Evolutionary conservation across 2,888 invertebrate genomes (phyloP).

Genomic region (Andricus quercusramuli): DNA sequence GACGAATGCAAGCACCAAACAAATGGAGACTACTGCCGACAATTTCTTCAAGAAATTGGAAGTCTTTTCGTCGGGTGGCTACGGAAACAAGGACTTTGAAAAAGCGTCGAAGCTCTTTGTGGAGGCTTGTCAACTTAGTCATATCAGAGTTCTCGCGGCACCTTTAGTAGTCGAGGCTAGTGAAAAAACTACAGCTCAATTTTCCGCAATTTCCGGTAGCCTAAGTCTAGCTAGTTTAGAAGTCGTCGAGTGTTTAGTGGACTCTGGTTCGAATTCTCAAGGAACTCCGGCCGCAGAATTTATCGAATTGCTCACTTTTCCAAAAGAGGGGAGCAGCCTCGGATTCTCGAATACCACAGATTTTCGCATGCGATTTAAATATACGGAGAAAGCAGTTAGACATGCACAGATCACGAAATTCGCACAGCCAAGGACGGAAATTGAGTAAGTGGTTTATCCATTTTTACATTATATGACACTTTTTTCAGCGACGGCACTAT

Average conservation of each 20-base stretch:
- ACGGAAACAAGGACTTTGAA: conserved; percentile 83
- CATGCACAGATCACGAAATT: conserved; percentile 82
- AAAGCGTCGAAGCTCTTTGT: conserved; percentile 83
- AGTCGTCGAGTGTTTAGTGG: conserved; percentile 86
- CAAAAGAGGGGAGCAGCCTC: conserved; percentile 70
- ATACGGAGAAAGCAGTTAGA: conserved; percentile 83
- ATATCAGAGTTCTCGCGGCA: conserved; percentile 87
- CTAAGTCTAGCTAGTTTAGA: conserved; percentile 86
- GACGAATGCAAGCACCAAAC: conserved; percentile 82
- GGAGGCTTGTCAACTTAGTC: conserved; percentile 84
- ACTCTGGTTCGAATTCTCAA: conserved; percentile 64
- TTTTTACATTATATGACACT: not conserved
- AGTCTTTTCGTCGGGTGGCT: conserved; percentile 81
- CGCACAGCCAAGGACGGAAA: conserved; percentile 83
- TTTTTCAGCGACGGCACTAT: too few species aligned
- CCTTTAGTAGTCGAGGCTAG: conserved; percentile 91
- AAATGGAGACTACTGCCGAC: conserved; percentile 84
- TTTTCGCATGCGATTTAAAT: conserved; percentile 84
- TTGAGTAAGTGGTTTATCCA: conserved; percentile 80
- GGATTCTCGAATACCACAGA: conserved; percentile 80
- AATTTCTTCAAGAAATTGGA: conserved; percentile 86
- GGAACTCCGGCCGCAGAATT: conserved; percentile 71
- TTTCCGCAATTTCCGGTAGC: conserved; percentile 84
- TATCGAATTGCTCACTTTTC: conserved; percentile 80
- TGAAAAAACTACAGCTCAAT: conserved; percentile 87